Conservation (phyloP, 2,888 invertebrate species). For the Schizotus pectinicornis region DNA sequence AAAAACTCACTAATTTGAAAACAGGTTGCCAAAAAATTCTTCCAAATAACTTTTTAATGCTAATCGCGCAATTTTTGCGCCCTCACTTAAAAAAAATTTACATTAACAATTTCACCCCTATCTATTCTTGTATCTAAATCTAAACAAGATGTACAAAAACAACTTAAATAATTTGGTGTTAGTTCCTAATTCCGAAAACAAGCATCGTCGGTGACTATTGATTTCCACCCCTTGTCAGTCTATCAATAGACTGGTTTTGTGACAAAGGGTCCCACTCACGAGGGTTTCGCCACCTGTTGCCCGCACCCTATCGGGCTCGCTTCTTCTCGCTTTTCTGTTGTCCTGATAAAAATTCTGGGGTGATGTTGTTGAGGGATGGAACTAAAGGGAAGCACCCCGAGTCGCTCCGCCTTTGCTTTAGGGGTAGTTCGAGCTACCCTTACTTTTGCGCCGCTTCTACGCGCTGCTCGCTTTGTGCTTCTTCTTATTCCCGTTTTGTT, state of each 20-base stretch:
- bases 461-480: neutral
- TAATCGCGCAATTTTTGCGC: no score
- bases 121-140: no score
- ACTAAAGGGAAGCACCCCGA: slow-evolving; percentile 39
- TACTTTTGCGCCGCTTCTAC: slow-evolving; percentile 12
- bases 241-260: neutral
- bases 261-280: neutral
- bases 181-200: no score
- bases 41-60: no score
- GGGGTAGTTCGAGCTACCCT: slow-evolving; percentile 12
- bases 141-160: no score
- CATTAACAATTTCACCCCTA: no score
- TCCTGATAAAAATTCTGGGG: slow-evolving; percentile 44
- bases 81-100: no score
- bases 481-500: neutral
- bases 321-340: slow-evolving; percentile 33
- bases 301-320: slow-evolving; percentile 12
- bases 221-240: no score
- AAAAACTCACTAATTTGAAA: no score
- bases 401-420: slow-evolving; percentile 38
- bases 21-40: no score
- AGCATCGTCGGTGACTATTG: no score
- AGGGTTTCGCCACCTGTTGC: slow-evolving; percentile 24
- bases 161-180: no score
- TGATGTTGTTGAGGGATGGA: slow-evolving; percentile 48